A percentile compares a stretch with the other conserved stretches of the same genome.
Conservation (phyloP, 2,888 invertebrate species). For the Anoncus sp. region DNA sequence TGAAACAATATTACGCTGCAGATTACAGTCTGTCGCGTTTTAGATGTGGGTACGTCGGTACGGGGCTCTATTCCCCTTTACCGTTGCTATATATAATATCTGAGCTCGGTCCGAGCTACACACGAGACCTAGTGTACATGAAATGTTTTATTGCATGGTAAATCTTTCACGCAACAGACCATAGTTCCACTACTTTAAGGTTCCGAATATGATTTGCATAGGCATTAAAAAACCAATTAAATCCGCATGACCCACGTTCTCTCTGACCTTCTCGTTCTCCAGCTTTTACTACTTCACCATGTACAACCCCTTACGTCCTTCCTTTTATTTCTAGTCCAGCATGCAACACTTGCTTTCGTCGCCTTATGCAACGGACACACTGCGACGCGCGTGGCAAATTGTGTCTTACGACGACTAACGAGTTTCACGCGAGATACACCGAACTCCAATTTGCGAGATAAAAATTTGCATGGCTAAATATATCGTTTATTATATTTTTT, state of each 20-base stretch:
- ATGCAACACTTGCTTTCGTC: constrained; percentile 18
- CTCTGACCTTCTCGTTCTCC: constrained; percentile 7
- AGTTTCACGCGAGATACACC: constrained; percentile 1
- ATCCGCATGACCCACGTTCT: constrained; percentile 57
- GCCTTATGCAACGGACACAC: constrained; percentile 9
- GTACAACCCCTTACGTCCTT: constrained; percentile 34
- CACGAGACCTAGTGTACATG: constrained; percentile 63
- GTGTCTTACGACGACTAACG: constrained; percentile 23
- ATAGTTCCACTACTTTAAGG: constrained; percentile 51
- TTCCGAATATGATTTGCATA: constrained; percentile 73
- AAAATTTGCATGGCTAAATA: neutral
- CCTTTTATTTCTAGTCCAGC: constrained; percentile 39
- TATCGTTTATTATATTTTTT: neutral
- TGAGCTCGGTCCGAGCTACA: constrained; percentile 14
- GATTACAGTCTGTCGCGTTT: constrained; percentile 21
- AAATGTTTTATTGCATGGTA: constrained; percentile 72
- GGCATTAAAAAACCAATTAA: constrained; percentile 75
- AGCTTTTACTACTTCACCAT: constrained; percentile 1
- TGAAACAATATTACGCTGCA: constrained; percentile 27
- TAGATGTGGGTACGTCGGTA: neutral
- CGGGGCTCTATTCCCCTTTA: constrained; percentile 2
- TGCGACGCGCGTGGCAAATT: constrained; percentile 14
- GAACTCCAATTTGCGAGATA: neutral
- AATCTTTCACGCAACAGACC: constrained; percentile 70
- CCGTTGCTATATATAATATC: constrained; percentile 8